These are phyloP conservation scores for Brachionus angularis DNA, from an alignment of 1,140 invertebrate genomes.

Conservation along the genomic window DNA sequence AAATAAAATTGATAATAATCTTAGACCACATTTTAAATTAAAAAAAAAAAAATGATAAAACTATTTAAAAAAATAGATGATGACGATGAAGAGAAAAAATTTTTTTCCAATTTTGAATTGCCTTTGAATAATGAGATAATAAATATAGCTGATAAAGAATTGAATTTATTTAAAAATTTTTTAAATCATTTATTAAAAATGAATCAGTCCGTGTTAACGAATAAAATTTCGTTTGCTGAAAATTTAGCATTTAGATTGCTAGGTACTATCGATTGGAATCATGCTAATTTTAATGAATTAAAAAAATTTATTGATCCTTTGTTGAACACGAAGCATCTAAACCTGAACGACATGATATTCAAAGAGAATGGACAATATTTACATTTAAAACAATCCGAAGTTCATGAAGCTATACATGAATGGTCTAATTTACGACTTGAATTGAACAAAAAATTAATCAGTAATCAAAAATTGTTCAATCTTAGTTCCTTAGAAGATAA, in stretches of 20 bases:
- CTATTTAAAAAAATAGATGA: too few species aligned
- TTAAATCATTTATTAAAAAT: constrained; percentile 1
- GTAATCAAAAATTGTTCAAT: constrained; percentile 6
- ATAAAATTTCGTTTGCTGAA: constrained; percentile 38
- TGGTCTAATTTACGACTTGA: not conserved
- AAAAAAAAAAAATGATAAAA: too few species aligned
- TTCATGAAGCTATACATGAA: constrained; percentile 21
- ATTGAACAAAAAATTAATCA: not conserved
- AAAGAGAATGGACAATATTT: constrained; percentile 29
- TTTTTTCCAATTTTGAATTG: not conserved
- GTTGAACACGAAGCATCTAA: not conserved
- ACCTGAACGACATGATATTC: constrained; percentile 13
- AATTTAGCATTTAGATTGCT: constrained; percentile 13
- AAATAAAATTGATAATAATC: too few species aligned
- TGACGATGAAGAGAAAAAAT: not conserved
- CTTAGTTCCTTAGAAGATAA: not conserved
- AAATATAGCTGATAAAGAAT: not conserved
- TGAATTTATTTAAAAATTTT: constrained; percentile 11
- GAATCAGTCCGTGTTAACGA: constrained; percentile 9
- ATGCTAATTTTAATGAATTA: constrained; percentile 15
- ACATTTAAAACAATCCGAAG: constrained; percentile 19
- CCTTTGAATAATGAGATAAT: constrained; percentile 3
- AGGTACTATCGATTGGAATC: constrained; percentile 31
- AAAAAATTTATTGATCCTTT: constrained; percentile 30
- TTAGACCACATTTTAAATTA: too few species aligned